These are phyloP conservation scores for Chesias legatella DNA, from an alignment of 2,888 invertebrate genomes.

Conservation along the genomic window DNA sequence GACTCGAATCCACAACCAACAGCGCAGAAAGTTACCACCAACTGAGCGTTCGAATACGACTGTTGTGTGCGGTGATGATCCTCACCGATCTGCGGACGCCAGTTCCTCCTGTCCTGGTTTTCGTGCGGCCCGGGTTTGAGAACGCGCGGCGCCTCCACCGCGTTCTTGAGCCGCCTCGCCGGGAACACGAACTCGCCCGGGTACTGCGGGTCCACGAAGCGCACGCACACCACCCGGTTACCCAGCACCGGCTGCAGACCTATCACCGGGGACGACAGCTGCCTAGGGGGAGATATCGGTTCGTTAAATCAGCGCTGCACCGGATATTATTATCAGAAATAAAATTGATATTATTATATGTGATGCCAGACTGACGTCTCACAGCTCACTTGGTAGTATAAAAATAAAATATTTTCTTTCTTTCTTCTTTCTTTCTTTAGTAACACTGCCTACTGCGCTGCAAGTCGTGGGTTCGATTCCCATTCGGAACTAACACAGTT, in stretches of 20 bases:
- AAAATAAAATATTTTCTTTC: no score
- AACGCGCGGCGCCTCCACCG: slow-evolving; percentile 86
- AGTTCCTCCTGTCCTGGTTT: slow-evolving; percentile 81
- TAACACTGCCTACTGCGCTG: no score
- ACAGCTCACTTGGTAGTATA: no score
- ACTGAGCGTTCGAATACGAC: no score
- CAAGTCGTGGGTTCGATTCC: no score
- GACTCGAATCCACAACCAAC: no score
- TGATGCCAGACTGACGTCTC: no score
- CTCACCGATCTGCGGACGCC: slow-evolving; percentile 87
- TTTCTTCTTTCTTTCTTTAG: no score
- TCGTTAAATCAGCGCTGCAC: no score
- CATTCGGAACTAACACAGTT: no score
- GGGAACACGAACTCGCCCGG: slow-evolving; percentile 87
- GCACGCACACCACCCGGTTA: slow-evolving; percentile 83
- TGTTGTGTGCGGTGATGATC: background rate
- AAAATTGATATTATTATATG: background rate
- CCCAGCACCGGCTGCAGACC: slow-evolving; percentile 82
- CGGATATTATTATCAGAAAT: no score
- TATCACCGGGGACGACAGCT: slow-evolving; percentile 85
- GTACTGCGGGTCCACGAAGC: slow-evolving; percentile 90
- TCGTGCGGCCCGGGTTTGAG: slow-evolving; percentile 89
- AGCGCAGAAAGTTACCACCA: no score
- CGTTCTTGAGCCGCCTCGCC: slow-evolving; percentile 84
- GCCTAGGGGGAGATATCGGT: slow-evolving; percentile 55